Evolutionary conservation across 2,113 vertebrate genomes (phyloP).

Genomic region (Macrotus californicus): DNA sequence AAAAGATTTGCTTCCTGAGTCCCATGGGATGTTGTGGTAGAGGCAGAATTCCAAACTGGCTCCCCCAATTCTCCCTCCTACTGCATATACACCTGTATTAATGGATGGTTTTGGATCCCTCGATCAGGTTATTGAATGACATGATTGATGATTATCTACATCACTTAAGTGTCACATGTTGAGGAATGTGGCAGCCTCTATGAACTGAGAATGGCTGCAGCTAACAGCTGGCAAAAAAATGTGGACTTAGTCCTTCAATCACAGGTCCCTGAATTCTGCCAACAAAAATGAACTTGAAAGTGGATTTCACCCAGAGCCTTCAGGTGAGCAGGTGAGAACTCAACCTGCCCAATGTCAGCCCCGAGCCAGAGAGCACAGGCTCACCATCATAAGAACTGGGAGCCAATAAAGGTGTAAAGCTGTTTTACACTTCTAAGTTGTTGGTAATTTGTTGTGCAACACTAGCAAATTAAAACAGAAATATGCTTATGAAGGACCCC

Average conservation of each 20-base stretch:
- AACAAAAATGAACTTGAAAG: not conserved
- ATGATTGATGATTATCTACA: not conserved
- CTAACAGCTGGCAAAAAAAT: not conserved
- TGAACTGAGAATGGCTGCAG: not conserved
- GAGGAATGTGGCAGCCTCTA: not conserved
- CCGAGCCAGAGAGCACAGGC: not conserved
- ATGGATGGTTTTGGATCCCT: not conserved
- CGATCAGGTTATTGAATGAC: not conserved
- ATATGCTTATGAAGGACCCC: not conserved
- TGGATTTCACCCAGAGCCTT: not conserved
- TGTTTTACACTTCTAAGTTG: not conserved
- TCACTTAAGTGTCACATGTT: accelerated
- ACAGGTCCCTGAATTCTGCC: not conserved
- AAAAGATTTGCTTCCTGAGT: not conserved
- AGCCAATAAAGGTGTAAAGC: not conserved
- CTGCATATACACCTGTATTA: not conserved
- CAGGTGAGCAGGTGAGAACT: not conserved
- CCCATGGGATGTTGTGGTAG: not conserved
- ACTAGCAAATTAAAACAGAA: not conserved
- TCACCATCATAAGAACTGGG: not conserved
- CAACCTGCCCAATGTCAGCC: not conserved
- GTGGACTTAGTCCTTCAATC: not conserved
- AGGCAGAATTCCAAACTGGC: not conserved
- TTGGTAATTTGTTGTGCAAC: not conserved
- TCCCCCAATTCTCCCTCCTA: not conserved